Evolutionary conservation across 2,113 vertebrate genomes (phyloP).

Genomic region (Thermophis baileyi): DNA sequence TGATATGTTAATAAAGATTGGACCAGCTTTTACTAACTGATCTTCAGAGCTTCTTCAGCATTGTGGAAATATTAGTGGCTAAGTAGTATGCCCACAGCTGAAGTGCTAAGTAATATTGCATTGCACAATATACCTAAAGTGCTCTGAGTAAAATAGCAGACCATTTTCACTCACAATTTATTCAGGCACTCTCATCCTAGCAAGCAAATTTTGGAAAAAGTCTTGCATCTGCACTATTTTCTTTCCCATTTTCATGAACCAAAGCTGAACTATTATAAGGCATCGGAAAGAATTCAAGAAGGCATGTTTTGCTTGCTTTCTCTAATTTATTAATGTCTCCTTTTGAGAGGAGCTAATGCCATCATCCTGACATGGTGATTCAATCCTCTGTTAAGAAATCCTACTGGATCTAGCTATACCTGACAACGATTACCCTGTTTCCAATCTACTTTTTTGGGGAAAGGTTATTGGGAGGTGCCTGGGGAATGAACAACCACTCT

Average conservation of each 20-base stretch:
- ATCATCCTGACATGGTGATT: background rate
- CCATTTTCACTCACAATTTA: background rate
- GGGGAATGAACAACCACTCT: background rate
- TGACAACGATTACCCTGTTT: background rate
- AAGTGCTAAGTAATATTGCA: background rate
- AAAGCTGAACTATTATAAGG: background rate
- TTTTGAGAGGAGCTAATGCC: background rate
- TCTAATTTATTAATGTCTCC: background rate
- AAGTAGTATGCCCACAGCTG: background rate
- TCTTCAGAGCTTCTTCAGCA: background rate
- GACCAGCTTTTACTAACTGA: background rate
- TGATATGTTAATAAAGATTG: background rate
- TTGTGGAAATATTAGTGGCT: background rate
- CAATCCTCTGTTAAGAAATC: background rate
- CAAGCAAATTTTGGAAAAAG: background rate
- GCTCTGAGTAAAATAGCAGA: background rate
- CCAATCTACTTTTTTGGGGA: background rate
- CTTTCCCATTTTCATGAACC: background rate
- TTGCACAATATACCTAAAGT: background rate
- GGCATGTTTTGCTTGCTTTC: background rate
- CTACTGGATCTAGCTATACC: background rate
- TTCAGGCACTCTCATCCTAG: background rate
- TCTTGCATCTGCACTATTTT: background rate
- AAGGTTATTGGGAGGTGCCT: background rate
- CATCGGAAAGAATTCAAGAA: background rate